Conservation (phyloP, 2,888 invertebrate genomes). For the Caenorhabditis becei region DNA sequence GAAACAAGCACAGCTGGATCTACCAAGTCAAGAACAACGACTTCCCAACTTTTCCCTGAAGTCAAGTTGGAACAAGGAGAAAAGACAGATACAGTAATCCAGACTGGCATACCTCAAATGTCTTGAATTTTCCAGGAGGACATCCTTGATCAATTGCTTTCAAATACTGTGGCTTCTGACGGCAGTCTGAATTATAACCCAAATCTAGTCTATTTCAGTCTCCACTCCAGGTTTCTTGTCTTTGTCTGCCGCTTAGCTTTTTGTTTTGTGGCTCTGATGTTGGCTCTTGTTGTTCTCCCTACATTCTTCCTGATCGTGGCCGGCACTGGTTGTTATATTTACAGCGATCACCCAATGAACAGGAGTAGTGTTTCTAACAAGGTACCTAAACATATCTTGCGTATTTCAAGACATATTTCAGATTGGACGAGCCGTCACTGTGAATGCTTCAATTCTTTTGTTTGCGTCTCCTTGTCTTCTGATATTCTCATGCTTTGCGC, state of each 20-base stretch:
- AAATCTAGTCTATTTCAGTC: constrained; percentile 24
- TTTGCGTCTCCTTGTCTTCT: constrained; percentile 63
- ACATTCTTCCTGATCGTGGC: constrained; percentile 51
- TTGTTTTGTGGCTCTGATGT: constrained; percentile 31
- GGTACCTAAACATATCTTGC: constrained; percentile 14
- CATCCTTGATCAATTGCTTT: constrained; percentile 40
- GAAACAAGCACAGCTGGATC: not conserved
- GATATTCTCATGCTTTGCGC: constrained; percentile 50
- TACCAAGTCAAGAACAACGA: not conserved
- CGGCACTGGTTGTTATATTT: constrained; percentile 65
- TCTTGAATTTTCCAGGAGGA: constrained; percentile 11
- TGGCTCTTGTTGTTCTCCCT: constrained; percentile 49
- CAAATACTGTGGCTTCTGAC: not conserved
- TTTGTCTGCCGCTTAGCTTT: constrained; percentile 47
- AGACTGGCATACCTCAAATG: not conserved
- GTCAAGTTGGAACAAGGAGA: constrained; percentile 25
- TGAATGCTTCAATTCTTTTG: constrained; percentile 60
- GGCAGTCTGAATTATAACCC: constrained; percentile 12
- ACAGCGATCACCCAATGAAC: constrained; percentile 70
- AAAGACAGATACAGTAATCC: constrained; percentile 12
- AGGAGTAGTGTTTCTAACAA: constrained; percentile 63
- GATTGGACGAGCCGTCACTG: constrained; percentile 62
- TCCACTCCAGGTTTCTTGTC: constrained; percentile 48
- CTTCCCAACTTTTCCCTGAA: constrained; percentile 25
- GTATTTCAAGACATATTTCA: constrained; percentile 23